Percentiles rank a stretch among this genome's conserved stretches.
phyloP scores from a whole-genome alignment of 2,797 vertebrate genomes.

The Periophthalmus magnuspinnatus region DNA sequence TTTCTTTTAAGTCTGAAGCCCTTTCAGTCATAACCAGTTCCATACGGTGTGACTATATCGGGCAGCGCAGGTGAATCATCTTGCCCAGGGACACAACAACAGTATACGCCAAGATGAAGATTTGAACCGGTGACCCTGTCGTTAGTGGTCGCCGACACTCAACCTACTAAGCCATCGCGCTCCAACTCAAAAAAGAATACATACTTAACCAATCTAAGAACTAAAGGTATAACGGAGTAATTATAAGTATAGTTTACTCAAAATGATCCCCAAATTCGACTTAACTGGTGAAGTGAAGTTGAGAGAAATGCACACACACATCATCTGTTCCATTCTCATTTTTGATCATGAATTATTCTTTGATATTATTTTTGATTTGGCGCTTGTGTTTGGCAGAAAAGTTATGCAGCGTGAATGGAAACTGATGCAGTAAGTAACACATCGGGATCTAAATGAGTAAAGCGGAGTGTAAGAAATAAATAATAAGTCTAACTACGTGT shows the following conservation, averaged over 20 bases:
- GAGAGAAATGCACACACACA: constrained; percentile 11
- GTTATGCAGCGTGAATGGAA: constrained; percentile 20
- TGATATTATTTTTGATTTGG: constrained; percentile 13
- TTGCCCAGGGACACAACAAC: neutral
- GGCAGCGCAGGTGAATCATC: too few relatives aligned
- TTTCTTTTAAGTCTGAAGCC: too few relatives aligned
- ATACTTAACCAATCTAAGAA: neutral
- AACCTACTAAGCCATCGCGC: too few relatives aligned
- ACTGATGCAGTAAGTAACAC: constrained; percentile 19
- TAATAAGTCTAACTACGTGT: constrained; percentile 1
- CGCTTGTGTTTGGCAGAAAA: constrained; percentile 23
- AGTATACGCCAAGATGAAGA: too few relatives aligned
- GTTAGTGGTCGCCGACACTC: neutral
- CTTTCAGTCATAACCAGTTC: too few relatives aligned
- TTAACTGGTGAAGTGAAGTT: neutral
- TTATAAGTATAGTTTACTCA: neutral
- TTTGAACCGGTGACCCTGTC: neutral
- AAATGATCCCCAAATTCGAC: neutral
- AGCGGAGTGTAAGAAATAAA: neutral
- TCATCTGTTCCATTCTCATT: constrained; percentile 16
- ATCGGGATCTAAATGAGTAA: constrained; percentile 31
- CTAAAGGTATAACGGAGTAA: neutral
- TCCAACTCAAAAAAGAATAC: too few relatives aligned
- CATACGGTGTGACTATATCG: too few relatives aligned
- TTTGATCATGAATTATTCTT: constrained; percentile 27